Evolutionary conservation across 2,797 vertebrate genomes (phyloP), one percentile per base, ranked within the genome.

Genomic region (Hydrocynus forskahlii): DNA sequence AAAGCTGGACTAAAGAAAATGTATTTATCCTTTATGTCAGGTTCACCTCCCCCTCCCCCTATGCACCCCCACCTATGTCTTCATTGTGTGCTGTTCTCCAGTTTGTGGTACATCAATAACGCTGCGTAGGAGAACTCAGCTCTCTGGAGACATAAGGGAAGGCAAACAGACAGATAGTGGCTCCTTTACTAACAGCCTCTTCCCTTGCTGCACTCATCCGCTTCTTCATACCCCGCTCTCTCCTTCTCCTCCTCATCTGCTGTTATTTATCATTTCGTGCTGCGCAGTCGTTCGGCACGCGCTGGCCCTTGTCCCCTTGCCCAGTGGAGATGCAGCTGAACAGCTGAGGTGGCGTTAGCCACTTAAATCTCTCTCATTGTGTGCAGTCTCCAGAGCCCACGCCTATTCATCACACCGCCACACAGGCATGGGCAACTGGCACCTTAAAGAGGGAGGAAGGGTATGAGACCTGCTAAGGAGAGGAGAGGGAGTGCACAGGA

Each of bases 241-340:
- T 50, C 57, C 13, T 74, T 74, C 60, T 23, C 52, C 55, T 69
- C 72, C 23, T 78, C 59, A 77, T 80, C 71, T 77, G 73, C 64
- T 79, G 82, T 83, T 67, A 81, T 86, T 80, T 63, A 77, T 81
- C 83, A 77, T 78, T 50, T 63, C 43, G 38, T 59, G 59, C 72
- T 55, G 29, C 21, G 45, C 48, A 23, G 57, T 17, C 17, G 72
- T 55, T 19, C 12, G 75, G 69, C 54, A 29, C 54, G 4, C 23
- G 60, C 76, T 82, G 69, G 75, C 79, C 69, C 29, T 21, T 57
- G 52, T 63, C 55, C 43, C 35, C 52, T 17, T 5, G 17, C 63
- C 40, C 54, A 13, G 13, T 60, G 64, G 79, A 80, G 50, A 75
- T 13, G 71, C 54, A 54, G 66, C 77, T 76, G 68, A 83, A 75